Percentiles rank a stretch among this genome's conserved stretches.
Evolutionary conservation across 2,797 vertebrate species (phyloP).

Genomic region (Coregonus suidteri): DNA sequence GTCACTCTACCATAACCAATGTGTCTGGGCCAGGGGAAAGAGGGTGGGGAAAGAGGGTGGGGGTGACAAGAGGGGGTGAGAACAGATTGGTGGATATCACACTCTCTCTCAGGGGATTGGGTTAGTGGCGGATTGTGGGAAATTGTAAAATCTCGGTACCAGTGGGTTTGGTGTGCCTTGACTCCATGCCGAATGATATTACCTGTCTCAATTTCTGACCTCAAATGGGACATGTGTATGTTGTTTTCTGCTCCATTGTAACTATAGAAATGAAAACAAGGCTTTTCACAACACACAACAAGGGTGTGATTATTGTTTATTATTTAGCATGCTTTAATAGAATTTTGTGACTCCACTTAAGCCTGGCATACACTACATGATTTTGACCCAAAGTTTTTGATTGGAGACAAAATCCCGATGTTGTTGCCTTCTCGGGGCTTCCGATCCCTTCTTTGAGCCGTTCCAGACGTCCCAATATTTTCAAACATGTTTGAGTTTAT

Average conservation of each 20-base stretch:
- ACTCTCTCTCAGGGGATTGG: slow-evolving; percentile 44
- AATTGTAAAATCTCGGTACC: slow-evolving; percentile 61
- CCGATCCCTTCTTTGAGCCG: too few relatives aligned
- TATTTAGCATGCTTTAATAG: too few relatives aligned
- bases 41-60: slow-evolving; percentile 33
- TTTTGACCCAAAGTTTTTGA: too few relatives aligned
- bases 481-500: too few relatives aligned
- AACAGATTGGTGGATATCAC: slow-evolving; percentile 72
- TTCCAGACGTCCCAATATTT: too few relatives aligned
- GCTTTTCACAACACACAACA: slow-evolving; percentile 30
- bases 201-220: slow-evolving; percentile 66
- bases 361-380: background rate
- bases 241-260: slow-evolving; percentile 26
- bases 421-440: background rate
- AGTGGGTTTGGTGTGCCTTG: slow-evolving; percentile 59
- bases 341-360: background rate
- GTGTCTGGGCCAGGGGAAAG: slow-evolving; percentile 11
- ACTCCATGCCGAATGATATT: slow-evolving; percentile 70
- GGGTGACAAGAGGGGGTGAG: slow-evolving; percentile 36
- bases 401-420: background rate
- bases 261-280: slow-evolving; percentile 54
- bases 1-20: slow-evolving; percentile 24
- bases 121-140: slow-evolving; percentile 50
- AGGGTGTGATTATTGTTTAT: slow-evolving; percentile 20
- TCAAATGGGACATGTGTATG: slow-evolving; percentile 35